A percentile compares a stretch with the other conserved stretches of the same genome.
phyloP scores from a whole-genome alignment of 2,888 invertebrate species.

The Altica lythri region DNA sequence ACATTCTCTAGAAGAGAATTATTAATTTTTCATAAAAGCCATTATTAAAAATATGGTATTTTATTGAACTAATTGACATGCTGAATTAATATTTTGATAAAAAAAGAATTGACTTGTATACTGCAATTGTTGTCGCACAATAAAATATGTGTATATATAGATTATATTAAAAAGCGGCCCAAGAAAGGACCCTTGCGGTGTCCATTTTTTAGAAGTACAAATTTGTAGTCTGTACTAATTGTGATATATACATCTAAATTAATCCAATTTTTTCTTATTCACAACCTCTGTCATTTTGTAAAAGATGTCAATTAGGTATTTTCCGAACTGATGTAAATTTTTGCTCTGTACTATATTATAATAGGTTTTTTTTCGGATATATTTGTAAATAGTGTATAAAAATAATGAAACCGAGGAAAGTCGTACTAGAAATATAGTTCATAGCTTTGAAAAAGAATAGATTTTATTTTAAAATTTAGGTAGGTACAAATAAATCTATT shows the following conservation, averaged over 20 bases:
- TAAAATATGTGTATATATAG: too few relatives aligned
- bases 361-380: constrained; percentile 28
- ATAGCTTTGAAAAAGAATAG: constrained; percentile 24
- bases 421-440: constrained; percentile 33
- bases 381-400: constrained; percentile 38
- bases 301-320: constrained; percentile 35
- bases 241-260: constrained; percentile 5
- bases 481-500: too few relatives aligned
- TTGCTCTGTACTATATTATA: constrained; percentile 33
- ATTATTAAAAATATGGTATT: too few relatives aligned
- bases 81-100: too few relatives aligned
- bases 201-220: constrained; percentile 2
- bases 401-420: constrained; percentile 29
- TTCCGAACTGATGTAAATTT: constrained; percentile 39
- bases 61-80: too few relatives aligned
- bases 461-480: constrained; percentile 28
- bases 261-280: not conserved
- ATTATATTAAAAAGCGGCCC: not conserved
- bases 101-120: too few relatives aligned
- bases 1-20: too few relatives aligned
- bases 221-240: constrained; percentile 3
- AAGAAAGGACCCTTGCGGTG: not conserved
- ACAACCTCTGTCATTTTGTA: constrained; percentile 32
- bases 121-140: too few relatives aligned
- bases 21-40: too few relatives aligned